Base-by-base conservation (phyloP, 2,113 vertebrate species). In the Catharus minimus region DNA sequence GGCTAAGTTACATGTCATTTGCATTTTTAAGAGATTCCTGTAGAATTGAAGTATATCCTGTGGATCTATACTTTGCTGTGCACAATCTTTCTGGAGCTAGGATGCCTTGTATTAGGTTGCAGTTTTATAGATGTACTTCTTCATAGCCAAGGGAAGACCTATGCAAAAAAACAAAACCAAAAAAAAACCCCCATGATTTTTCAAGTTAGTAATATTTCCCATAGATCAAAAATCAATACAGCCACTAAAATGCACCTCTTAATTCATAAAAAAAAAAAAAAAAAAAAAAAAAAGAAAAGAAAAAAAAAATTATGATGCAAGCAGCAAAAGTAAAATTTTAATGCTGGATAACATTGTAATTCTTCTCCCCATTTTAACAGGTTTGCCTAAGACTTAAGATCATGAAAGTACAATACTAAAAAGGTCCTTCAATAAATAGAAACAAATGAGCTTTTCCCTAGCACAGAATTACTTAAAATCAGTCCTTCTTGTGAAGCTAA, bases 401-500 rank as follows among this genome's bases (percentile, higher is more conserved):
- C 76, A 93, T 93, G 86, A 95, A 97, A 97, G 89, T 82, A 80
- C 87, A 96, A 96, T 92, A 94, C 94, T 92, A 97, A 96, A 97
- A 97, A 94, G 85, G 80, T 93, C 91, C 94, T 97, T 97, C 95
- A 95, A 92, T 95, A 98, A 97, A 96, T 93, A 92, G 96, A 97
- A 97, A 97, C 92, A 97, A 98, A 97, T 96, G 95, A 97, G 88
- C 82, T 94, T 94, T 96, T 97, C 96, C 94, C 85, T 97, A 94
- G 84, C 69, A 90, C 84, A 56, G 96, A 97, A 96, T 96, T 94
- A 95, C 72, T 85, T 94, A 96, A 98, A 98, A 96, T 92, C 94
- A 96, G 92, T 86, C 92, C 94, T 97, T 96, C 95, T 97, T 97
- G 85, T 88, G 94, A 96, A 96, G 96, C 95, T 97, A 98, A 98